Evolutionary conservation across 2,113 vertebrate species (phyloP).

Genomic region (Ondatra zibethicus): DNA sequence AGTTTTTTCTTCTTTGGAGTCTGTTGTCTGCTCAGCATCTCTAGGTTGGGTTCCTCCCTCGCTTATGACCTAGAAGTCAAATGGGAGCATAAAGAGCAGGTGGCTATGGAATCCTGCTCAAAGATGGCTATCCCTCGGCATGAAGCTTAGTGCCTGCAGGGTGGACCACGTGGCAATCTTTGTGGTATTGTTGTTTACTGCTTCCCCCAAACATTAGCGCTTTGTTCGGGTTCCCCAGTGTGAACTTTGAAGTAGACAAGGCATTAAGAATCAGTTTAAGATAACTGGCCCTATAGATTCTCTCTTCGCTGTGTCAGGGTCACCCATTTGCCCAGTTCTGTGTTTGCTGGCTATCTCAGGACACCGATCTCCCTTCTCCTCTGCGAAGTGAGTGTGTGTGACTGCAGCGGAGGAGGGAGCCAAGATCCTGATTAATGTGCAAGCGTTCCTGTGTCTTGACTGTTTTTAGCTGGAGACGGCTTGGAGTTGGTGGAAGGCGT

Average conservation of each 20-base stretch:
- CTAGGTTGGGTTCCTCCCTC: neutral
- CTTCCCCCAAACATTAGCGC: neutral
- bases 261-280: neutral
- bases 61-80: neutral
- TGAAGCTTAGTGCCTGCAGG: neutral
- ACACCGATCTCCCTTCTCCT: conserved; percentile 46
- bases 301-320: neutral
- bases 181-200: neutral
- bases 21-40: neutral
- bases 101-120: accelerated
- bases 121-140: neutral
- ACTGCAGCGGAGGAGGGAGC: conserved; percentile 61
- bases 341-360: conserved; percentile 44
- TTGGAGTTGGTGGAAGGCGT: conserved; percentile 70
- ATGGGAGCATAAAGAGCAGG: neutral
- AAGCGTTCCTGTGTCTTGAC: conserved; percentile 66
- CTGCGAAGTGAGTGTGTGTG: conserved; percentile 2
- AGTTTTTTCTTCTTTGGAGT: neutral
- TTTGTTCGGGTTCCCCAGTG: neutral
- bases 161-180: neutral
- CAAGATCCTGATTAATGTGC: conserved; percentile 73
- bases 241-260: neutral
- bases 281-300: neutral
- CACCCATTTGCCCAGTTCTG: neutral
- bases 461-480: conserved; percentile 74